phyloP scores from a whole-genome alignment of 1,140 invertebrate genomes.

The Cydia fagiglandana region DNA sequence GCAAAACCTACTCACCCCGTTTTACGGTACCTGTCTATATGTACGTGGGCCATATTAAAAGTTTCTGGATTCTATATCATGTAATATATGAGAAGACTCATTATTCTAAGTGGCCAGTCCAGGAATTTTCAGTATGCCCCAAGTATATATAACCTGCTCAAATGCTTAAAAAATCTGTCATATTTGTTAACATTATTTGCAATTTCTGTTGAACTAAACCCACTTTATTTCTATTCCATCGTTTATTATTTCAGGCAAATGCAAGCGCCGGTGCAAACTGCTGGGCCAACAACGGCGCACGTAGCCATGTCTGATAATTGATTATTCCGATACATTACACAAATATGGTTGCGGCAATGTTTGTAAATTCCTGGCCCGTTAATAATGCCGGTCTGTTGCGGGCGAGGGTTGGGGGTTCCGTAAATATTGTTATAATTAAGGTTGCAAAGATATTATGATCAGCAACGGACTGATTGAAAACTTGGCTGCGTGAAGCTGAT shows the following conservation, averaged over 20 bases:
- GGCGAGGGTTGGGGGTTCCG: conserved; percentile 9
- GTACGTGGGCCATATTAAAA: too few relatives aligned
- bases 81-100: too few relatives aligned
- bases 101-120: too few relatives aligned
- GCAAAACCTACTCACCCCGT: too few relatives aligned
- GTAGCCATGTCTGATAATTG: conserved; percentile 20
- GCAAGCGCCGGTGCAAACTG: neutral
- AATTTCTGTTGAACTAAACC: neutral
- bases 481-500: too few relatives aligned
- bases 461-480: neutral
- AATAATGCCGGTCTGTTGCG: conserved; percentile 9
- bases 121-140: too few relatives aligned
- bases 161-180: too few relatives aligned
- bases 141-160: too few relatives aligned
- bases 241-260: neutral
- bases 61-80: too few relatives aligned
- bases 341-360: conserved; percentile 19
- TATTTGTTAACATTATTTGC: too few relatives aligned
- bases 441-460: neutral
- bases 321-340: conserved; percentile 30
- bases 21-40: too few relatives aligned
- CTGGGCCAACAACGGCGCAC: neutral
- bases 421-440: neutral
- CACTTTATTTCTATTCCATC: neutral
- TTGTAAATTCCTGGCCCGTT: conserved; percentile 7